phyloP scores from a whole-genome alignment of 2,888 invertebrate species.

The Acronicta alni region DNA sequence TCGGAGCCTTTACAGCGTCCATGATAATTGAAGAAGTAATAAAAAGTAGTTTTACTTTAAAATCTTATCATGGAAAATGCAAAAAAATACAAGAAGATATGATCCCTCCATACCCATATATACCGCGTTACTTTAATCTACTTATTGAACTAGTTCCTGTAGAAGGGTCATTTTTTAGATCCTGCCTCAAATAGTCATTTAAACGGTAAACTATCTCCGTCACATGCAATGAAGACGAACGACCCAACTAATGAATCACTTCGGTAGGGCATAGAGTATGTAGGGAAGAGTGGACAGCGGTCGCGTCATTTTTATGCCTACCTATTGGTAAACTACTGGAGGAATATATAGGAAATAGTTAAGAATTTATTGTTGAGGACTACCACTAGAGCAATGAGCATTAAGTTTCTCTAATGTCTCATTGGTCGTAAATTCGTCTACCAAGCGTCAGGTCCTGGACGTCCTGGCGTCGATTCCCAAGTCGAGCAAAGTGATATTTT shows the following conservation, averaged over 20 bases:
- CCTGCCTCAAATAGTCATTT: slow-evolving; percentile 70
- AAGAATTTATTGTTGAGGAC: no score
- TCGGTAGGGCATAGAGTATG: slow-evolving; percentile 62
- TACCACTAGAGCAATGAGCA: no score
- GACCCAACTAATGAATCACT: slow-evolving; percentile 84
- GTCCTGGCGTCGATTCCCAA: no score
- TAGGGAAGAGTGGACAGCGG: background rate
- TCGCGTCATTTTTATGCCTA: slow-evolving; percentile 17
- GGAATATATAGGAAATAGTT: no score
- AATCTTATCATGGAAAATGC: no score
- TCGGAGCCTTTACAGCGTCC: no score
- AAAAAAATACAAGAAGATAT: no score
- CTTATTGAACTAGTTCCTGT: slow-evolving; percentile 24
- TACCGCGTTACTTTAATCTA: slow-evolving; percentile 23
- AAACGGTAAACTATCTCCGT: slow-evolving; percentile 81
- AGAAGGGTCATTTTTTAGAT: slow-evolving; percentile 62
- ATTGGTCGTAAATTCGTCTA: no score
- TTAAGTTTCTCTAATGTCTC: no score
- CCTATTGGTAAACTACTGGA: background rate
- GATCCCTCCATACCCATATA: slow-evolving; percentile 14
- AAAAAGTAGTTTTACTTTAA: background rate
- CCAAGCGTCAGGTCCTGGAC: no score
- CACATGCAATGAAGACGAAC: slow-evolving; percentile 87
- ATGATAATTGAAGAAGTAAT: no score
- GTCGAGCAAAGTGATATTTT: no score